These are phyloP conservation scores for Pelvicachromis taeniatus DNA, from an alignment of 2,113 vertebrate species.

Conservation along the genomic window DNA sequence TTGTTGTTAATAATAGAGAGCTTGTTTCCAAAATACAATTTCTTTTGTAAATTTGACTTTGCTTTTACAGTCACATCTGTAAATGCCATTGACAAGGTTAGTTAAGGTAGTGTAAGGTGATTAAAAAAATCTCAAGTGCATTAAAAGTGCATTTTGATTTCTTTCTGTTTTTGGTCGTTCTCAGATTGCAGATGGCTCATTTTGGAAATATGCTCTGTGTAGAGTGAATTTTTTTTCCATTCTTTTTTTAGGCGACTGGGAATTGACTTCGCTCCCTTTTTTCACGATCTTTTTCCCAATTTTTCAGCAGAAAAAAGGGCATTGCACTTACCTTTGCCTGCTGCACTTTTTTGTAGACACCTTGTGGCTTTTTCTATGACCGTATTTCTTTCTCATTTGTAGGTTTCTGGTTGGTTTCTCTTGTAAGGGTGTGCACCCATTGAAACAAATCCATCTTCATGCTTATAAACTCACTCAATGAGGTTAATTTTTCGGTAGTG, in stretches of 20 bases:
- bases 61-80: not conserved
- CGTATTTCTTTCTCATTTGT: not conserved
- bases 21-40: constrained; percentile 42
- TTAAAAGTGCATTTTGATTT: not conserved
- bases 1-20: not conserved
- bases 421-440: not conserved
- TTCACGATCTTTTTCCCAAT: not conserved
- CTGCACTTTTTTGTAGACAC: not conserved
- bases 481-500: not conserved
- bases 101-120: not conserved
- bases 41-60: not conserved
- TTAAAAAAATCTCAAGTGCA: not conserved
- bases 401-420: not conserved
- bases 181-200: not conserved
- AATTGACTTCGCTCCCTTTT: not conserved
- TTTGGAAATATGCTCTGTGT: constrained; percentile 38
- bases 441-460: not conserved
- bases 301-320: not conserved
- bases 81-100: not conserved
- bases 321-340: not conserved
- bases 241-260: not conserved
- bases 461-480: not conserved
- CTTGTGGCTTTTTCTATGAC: not conserved
- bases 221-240: not conserved
- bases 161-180: not conserved